A percentile compares a stretch with the other conserved stretches of the same genome.
Conservation (phyloP, 1,140 invertebrate genomes). For the Helicoverpa armigera region DNA sequence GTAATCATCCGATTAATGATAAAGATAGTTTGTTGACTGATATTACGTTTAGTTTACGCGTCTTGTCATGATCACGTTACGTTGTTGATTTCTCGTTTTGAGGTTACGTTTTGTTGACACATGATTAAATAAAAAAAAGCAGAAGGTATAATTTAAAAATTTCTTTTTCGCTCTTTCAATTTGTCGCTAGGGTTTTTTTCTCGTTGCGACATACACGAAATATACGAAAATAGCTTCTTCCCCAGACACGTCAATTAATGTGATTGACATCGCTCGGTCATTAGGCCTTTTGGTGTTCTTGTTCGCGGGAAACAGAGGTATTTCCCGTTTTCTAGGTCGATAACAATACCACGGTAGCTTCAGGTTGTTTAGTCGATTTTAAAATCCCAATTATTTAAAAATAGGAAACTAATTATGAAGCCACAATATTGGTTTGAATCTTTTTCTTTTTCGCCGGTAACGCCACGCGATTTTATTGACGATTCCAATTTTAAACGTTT, state of each 20-base stretch:
- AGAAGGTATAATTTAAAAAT: conserved; percentile 24
- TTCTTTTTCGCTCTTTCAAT: conserved; percentile 45
- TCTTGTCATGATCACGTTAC: conserved; percentile 73
- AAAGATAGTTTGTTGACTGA: conserved; percentile 49
- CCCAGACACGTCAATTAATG: conserved; percentile 80
- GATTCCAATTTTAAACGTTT: not conserved
- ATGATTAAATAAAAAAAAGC: conserved; percentile 59
- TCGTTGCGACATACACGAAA: conserved; percentile 55
- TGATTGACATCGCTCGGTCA: conserved; percentile 82
- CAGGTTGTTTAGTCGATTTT: not conserved
- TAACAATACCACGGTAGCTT: conserved; percentile 44
- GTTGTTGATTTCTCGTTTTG: conserved; percentile 81
- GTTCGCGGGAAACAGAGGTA: conserved; percentile 49
- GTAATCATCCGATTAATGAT: conserved; percentile 33
- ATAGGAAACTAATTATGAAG: conserved; percentile 35
- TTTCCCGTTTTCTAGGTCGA: conserved; percentile 56
- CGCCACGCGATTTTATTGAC: not conserved
- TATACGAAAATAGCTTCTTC: conserved; percentile 73
- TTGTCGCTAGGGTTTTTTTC: conserved; percentile 51
- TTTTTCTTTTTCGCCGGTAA: not conserved
- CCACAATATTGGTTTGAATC: not conserved
- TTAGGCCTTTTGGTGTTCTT: conserved; percentile 63
- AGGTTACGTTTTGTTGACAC: conserved; percentile 83
- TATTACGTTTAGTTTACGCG: conserved; percentile 48
- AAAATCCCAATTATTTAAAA: conserved; percentile 24